Base-by-base conservation (phyloP, 2,888 invertebrate species). In the Atethmia centrago region DNA sequence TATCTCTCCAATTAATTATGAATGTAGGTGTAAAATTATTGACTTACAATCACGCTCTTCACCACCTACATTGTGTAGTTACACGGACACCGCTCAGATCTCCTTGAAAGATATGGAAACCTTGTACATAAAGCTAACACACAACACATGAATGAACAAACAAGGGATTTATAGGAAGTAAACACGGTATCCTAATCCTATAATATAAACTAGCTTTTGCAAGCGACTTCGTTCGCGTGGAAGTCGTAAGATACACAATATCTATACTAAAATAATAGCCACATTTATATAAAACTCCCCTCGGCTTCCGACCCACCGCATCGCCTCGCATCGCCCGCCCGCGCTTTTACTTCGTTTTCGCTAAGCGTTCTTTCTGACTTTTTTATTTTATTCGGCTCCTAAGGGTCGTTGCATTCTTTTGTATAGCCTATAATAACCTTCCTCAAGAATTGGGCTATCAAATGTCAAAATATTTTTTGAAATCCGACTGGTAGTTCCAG, bases 1-100 rank as follows among this genome's bases (percentile, higher is more conserved):
- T 78, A 78, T 78, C 78, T 78, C 68, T 56, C 62, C 47, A 78
- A 59, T 79, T 80, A 80, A 78, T 78, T 80, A 80, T 42, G 63
- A 79, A 79, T 63, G 78, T 78, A 74, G 80, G 78, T 74, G 78
- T 74, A 53, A 80, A 74, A 68, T 78, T 68, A 78, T 80, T 59
- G 63, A 74, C 74, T 67, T 47, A 62, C 77, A 61, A 61, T 61
- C 14, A 73, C 53, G 19, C 58, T 65, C 40, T 10, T 58, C 58
- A n/a, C 64, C 59, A 42, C 73, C 64, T 69, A 64, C 47, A 19
- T 59, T 36, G 51, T 78, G 14, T 36, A 53, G 42, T 31, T 78
- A 63, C 40, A 72, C 21, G 72, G 53, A 58, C 58, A 58, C 28
- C 31, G 49, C 21, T 53, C 61, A 31, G 77, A 71, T 77, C 77